Evolutionary conservation across 2,888 invertebrate species (phyloP).

Genomic region (Meliscaeva auricollis): DNA sequence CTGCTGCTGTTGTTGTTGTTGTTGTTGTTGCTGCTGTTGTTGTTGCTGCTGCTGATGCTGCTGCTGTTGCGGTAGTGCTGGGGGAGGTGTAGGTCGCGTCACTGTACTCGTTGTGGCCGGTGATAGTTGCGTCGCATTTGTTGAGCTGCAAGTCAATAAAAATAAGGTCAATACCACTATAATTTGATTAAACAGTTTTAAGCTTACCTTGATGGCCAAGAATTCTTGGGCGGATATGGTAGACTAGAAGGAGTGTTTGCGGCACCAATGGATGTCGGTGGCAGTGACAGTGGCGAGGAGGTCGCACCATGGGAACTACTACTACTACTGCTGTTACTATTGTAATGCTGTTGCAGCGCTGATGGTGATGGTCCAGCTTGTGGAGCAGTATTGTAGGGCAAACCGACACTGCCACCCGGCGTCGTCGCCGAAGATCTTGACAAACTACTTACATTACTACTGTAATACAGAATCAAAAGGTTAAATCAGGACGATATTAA

Average conservation of each 20-base stretch:
- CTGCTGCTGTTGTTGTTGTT: slow-evolving; percentile 37
- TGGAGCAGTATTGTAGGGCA: slow-evolving; percentile 78
- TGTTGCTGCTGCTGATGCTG: slow-evolving; percentile 44
- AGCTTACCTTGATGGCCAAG: slow-evolving; percentile 78
- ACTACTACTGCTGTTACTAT: slow-evolving; percentile 72
- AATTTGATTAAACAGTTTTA: not conserved
- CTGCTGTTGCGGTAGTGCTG: slow-evolving; percentile 83
- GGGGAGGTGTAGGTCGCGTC: slow-evolving; percentile 86
- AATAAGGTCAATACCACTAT: slow-evolving; percentile 53
- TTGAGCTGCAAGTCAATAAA: slow-evolving; percentile 78
- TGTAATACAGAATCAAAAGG: slow-evolving; percentile 81
- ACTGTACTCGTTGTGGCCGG: slow-evolving; percentile 84
- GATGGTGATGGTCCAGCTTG: slow-evolving; percentile 81
- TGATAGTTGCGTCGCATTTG: slow-evolving; percentile 83
- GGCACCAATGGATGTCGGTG: slow-evolving; percentile 79
- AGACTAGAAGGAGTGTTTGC: slow-evolving; percentile 79
- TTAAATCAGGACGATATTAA: not conserved
- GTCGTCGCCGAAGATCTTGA: slow-evolving; percentile 87
- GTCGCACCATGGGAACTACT: slow-evolving; percentile 79
- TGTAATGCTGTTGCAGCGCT: slow-evolving; percentile 80
- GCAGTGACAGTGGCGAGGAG: slow-evolving; percentile 80
- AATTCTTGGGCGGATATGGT: slow-evolving; percentile 80
- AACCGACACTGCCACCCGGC: slow-evolving; percentile 73
- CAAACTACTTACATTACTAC: slow-evolving; percentile 93
- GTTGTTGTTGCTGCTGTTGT: slow-evolving; percentile 72